Evolutionary conservation across 2,797 vertebrate genomes (phyloP).

Genomic region (Pseudomugil gertrudae): DNA sequence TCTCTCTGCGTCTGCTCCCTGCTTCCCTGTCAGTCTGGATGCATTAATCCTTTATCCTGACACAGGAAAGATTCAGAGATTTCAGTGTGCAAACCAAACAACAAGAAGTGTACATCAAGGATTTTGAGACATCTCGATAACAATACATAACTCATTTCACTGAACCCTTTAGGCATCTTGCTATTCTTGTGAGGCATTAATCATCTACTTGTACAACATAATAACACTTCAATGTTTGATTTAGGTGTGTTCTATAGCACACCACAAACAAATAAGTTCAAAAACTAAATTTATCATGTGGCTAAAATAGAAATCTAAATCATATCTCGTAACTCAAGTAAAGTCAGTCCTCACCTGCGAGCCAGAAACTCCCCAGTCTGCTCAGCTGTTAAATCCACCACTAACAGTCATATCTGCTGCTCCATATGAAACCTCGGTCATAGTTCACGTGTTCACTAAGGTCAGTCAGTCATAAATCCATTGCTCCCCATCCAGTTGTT

Average conservation of each 20-base stretch:
- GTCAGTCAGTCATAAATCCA: conserved; percentile 51
- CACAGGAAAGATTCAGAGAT: not conserved
- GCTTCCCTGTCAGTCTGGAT: conserved; percentile 12
- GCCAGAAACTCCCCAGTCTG: not conserved
- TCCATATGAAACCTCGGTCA: conserved; percentile 33
- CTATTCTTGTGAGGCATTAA: not conserved
- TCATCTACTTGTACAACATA: not conserved
- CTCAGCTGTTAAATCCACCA: conserved; percentile 24
- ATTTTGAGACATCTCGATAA: not conserved
- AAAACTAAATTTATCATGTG: not conserved
- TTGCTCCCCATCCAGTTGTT: conserved; percentile 14
- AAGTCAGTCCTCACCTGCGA: conserved; percentile 37
- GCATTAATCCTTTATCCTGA: not conserved
- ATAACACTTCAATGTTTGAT: not conserved
- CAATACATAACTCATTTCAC: not conserved
- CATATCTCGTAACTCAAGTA: not conserved
- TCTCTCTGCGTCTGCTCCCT: not conserved
- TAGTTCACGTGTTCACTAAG: conserved; percentile 48
- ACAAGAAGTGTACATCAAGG: not conserved
- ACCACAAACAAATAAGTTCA: not conserved
- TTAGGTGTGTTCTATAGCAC: not conserved
- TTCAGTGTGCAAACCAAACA: not conserved
- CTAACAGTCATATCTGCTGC: conserved; percentile 23
- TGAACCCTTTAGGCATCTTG: not conserved
- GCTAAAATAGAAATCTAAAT: not conserved